phyloP scores from a whole-genome alignment of 2,113 vertebrate species.

The Axis porcinus region DNA sequence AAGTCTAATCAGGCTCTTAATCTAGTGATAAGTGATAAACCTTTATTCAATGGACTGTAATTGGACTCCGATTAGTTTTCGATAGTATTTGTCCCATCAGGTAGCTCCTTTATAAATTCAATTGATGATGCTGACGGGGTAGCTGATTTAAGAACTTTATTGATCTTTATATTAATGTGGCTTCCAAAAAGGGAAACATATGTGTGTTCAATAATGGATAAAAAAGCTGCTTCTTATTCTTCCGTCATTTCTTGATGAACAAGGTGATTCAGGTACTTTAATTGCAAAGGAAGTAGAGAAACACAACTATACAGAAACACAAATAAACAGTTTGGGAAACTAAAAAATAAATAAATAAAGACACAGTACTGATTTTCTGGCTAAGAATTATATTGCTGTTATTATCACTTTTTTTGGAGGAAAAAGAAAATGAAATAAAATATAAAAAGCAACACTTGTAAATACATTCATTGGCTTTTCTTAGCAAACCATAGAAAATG shows the following conservation, averaged over 20 bases:
- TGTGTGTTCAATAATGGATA: neutral
- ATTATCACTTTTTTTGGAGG: neutral
- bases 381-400: neutral
- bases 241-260: slow-evolving; percentile 8
- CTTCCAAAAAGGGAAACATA: slow-evolving; percentile 36
- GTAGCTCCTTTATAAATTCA: slow-evolving; percentile 35
- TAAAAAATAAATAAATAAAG: neutral
- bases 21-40: slow-evolving; percentile 44
- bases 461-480: neutral
- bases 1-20: slow-evolving; percentile 31
- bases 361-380: neutral
- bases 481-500: neutral
- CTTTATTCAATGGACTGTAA: slow-evolving; percentile 30
- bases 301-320: neutral
- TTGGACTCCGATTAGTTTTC: slow-evolving; percentile 43
- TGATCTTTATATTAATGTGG: slow-evolving; percentile 34
- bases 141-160: neutral
- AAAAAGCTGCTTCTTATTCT: neutral
- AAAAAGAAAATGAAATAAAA: neutral
- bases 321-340: neutral
- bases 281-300: neutral
- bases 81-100: neutral
- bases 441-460: neutral
- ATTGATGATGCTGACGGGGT: neutral
- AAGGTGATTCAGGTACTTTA: neutral